phyloP scores from a whole-genome alignment of 1,140 invertebrate species.

The Drosophila pseudoobscura region DNA sequence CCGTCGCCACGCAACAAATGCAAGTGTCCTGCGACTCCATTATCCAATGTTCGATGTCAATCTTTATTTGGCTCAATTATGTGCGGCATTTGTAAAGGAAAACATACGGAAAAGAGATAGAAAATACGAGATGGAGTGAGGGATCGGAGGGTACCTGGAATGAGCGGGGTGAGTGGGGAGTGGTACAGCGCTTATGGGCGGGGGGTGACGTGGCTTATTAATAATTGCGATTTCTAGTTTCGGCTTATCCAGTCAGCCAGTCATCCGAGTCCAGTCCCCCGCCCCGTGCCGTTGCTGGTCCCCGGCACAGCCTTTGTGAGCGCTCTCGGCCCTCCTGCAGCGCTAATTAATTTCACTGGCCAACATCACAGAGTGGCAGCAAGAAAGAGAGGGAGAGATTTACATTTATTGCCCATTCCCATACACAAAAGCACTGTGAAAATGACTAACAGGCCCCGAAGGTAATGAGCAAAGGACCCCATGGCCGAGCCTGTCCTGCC shows the following conservation, averaged over 20 bases:
- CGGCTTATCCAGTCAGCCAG: conserved; percentile 27
- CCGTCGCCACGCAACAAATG: conserved; percentile 41
- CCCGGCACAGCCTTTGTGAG: conserved; percentile 27
- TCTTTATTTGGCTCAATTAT: conserved; percentile 79
- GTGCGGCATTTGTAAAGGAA: conserved; percentile 8
- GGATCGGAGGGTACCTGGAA: no score
- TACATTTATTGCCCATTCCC: conserved; percentile 75
- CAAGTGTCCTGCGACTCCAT: conserved; percentile 75
- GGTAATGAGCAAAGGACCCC: conserved; percentile 59
- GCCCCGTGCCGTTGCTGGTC: conserved; percentile 2
- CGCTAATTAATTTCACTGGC: conserved; percentile 80
- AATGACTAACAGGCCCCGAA: conserved; percentile 59
- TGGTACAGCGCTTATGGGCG: neutral
- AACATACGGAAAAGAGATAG: conserved; percentile 11
- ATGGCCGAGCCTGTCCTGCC: neutral
- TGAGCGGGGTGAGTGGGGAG: neutral
- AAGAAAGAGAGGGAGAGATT: conserved; percentile 47
- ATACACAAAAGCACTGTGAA: conserved; percentile 16
- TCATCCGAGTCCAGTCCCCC: no score
- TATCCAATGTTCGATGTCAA: conserved; percentile 72
- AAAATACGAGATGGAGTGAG: neutral
- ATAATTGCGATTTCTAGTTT: conserved; percentile 73
- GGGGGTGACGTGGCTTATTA: conserved; percentile 49
- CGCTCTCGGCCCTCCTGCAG: conserved; percentile 61
- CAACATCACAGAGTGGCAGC: conserved; percentile 47